Conservation (phyloP, 2,797 vertebrate genomes). For the Megaceryle alcyon region DNA sequence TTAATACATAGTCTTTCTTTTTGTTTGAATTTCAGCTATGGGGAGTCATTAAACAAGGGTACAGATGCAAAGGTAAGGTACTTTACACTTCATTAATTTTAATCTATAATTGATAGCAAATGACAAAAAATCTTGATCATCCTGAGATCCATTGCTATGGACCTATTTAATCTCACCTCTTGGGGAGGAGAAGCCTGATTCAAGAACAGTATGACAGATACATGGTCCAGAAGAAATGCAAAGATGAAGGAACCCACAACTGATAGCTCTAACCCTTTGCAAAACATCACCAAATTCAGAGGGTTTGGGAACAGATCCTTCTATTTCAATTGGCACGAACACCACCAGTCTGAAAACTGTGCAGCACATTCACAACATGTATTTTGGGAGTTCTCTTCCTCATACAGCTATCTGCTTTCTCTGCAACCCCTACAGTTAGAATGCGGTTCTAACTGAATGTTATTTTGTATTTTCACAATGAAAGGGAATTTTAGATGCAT, state of each 20-base stretch:
- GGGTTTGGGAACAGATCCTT: not conserved
- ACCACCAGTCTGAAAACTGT: not conserved
- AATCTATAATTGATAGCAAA: not conserved
- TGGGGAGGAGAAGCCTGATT: not conserved
- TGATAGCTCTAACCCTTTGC: not conserved
- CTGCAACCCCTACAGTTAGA: not conserved
- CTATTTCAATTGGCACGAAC: not conserved
- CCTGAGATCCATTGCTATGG: not conserved
- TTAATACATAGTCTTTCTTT: not conserved
- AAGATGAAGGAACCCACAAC: not conserved
- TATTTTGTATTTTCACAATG: not conserved
- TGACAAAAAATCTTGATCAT: not conserved
- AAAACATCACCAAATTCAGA: not conserved
- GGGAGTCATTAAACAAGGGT: conserved; percentile 98
- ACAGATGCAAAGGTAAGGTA: conserved; percentile 90
- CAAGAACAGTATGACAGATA: not conserved
- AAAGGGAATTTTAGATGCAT: not conserved
- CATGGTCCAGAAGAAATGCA: not conserved
- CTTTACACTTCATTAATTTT: not conserved
- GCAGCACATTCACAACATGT: not conserved
- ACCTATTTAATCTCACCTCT: not conserved
- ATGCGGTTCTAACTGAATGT: not conserved
- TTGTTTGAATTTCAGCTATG: conserved; percentile 80
- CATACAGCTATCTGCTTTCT: not conserved
- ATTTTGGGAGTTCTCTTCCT: not conserved